Evolutionary conservation across 37 sponge, comb jelly and placozoan species (phyloP).

Genomic region (Cladorhizidae sp.): DNA sequence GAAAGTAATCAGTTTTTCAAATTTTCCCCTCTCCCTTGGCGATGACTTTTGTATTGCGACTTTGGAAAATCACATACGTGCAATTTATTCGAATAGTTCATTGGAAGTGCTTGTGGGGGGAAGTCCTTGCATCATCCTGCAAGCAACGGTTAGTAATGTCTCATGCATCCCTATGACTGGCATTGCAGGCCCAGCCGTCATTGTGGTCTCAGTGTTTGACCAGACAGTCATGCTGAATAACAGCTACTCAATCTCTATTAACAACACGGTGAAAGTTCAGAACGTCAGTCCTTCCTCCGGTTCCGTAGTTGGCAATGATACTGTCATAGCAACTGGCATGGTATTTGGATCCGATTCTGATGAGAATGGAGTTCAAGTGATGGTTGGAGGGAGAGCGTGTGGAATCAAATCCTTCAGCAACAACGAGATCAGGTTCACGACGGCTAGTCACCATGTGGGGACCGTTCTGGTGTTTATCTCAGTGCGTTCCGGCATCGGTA

Average conservation of each 20-base stretch:
- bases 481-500: slow-evolving; percentile 24
- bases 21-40: not conserved
- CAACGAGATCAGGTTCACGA: slow-evolving; percentile 29
- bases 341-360: slow-evolving; percentile 19
- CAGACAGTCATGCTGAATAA: slow-evolving; percentile 10
- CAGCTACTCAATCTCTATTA: slow-evolving; percentile 6
- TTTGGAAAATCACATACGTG: not conserved
- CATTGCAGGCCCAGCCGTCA: slow-evolving; percentile 19
- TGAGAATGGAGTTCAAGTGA: slow-evolving; percentile 13
- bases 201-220: slow-evolving; percentile 34
- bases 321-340: slow-evolving; percentile 45
- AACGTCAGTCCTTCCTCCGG: slow-evolving; percentile 27
- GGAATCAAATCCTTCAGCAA: slow-evolving; percentile 8
- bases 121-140: slow-evolving; percentile 39
- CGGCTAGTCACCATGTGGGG: slow-evolving; percentile 1
- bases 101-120: slow-evolving; percentile 24
- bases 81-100: not conserved
- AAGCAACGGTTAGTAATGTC: slow-evolving; percentile 6
- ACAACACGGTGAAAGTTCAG: slow-evolving; percentile 14
- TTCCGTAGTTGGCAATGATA: slow-evolving; percentile 49
- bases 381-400: slow-evolving; percentile 33
- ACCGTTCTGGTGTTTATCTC: slow-evolving; percentile 9
- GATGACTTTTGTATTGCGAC: not conserved
- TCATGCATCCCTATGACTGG: slow-evolving; percentile 13
- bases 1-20: not conserved